Evolutionary conservation across 2,797 vertebrate species (phyloP).

Genomic region (Microctenopoma lineatum): DNA sequence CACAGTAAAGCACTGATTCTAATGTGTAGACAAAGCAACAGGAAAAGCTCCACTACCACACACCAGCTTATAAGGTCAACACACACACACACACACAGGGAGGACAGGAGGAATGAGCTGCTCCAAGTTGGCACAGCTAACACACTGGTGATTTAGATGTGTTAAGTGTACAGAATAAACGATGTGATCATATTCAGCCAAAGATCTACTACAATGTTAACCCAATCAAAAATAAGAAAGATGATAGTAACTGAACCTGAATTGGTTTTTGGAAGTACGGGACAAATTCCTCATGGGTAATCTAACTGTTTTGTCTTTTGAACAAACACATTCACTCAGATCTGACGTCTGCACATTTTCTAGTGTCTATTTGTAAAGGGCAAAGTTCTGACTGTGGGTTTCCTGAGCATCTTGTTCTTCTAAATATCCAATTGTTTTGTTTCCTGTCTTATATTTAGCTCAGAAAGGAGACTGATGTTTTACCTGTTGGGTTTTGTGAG

Average conservation of each 20-base stretch:
- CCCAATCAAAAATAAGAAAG: neutral
- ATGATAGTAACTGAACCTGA: neutral
- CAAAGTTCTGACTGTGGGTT: slow-evolving; percentile 29
- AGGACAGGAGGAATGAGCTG: slow-evolving; percentile 15
- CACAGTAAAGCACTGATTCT: slow-evolving; percentile 15
- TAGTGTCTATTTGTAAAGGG: slow-evolving; percentile 32
- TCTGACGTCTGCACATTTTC: neutral
- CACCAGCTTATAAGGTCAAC: slow-evolving; percentile 24
- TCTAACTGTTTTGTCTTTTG: neutral
- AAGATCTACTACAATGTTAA: slow-evolving; percentile 15
- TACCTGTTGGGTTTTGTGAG: neutral
- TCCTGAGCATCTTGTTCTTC: slow-evolving; percentile 30
- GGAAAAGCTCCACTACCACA: slow-evolving; percentile 12
- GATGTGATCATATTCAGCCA: slow-evolving; percentile 23
- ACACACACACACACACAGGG: neutral
- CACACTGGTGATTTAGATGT: slow-evolving; percentile 36
- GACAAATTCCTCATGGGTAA: neutral
- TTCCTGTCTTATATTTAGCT: slow-evolving; percentile 47
- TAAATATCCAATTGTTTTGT: slow-evolving; percentile 52
- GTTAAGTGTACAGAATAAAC: slow-evolving; percentile 33
- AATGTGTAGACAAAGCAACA: slow-evolving; percentile 7
- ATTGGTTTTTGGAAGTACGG: neutral
- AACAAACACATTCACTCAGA: neutral
- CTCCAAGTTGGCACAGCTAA: slow-evolving; percentile 8
- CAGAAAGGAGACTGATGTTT: neutral